Percentiles rank a stretch among this genome's conserved stretches.
These are phyloP conservation scores for Pristis pectinata DNA, from an alignment of 2,797 vertebrate genomes.

Conservation along the genomic window DNA sequence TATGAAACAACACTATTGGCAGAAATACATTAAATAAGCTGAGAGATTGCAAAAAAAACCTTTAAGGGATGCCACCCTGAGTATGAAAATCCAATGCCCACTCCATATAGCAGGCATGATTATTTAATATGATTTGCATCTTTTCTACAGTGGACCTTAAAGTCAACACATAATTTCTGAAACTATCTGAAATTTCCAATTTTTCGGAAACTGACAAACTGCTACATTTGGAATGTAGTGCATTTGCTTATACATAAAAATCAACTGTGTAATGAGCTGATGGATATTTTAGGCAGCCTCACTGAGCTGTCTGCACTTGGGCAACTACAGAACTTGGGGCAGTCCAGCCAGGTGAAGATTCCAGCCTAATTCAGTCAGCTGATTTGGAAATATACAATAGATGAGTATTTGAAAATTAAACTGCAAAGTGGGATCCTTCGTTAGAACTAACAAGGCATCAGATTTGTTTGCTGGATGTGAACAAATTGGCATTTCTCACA, in stretches of 20 bases:
- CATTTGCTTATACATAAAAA: neutral
- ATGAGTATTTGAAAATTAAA: neutral
- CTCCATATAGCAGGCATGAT: neutral
- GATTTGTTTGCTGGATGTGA: neutral
- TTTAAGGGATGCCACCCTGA: neutral
- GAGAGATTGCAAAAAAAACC: neutral
- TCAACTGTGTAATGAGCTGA: neutral
- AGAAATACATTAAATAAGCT: neutral
- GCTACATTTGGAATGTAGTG: neutral
- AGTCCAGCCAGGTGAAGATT: neutral
- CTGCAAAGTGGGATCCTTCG: neutral
- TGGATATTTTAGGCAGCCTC: neutral
- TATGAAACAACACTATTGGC: neutral
- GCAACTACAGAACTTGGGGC: neutral
- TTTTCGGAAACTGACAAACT: neutral
- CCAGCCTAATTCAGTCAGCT: too few relatives aligned
- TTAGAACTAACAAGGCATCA: neutral
- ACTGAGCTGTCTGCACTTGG: neutral
- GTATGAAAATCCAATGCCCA: neutral
- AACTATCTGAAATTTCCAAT: neutral
- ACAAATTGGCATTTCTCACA: neutral
- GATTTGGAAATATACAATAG: too few relatives aligned
- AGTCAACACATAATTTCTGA: neutral
- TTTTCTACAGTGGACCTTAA: neutral
- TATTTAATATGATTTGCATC: neutral